phyloP scores from a whole-genome alignment of 1,140 invertebrate species.

The Megalopta genalis region DNA sequence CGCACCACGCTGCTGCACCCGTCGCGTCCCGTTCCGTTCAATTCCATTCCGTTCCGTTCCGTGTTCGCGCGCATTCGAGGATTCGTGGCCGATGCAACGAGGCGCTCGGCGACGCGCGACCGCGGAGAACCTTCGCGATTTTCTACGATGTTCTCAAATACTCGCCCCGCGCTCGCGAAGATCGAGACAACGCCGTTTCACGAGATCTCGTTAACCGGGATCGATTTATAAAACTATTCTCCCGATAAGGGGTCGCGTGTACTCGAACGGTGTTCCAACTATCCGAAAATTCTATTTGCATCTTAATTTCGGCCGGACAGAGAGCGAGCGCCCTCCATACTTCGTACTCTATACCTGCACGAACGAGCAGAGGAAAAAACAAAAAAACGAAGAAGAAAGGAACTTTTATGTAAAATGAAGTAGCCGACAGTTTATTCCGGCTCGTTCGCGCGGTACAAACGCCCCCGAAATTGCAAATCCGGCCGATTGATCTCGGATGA shows the following conservation, averaged over 20 bases:
- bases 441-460: slow-evolving; percentile 42
- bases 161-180: too few species aligned
- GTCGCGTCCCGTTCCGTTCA: too few species aligned
- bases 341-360: background rate
- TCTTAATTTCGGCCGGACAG: slow-evolving; percentile 18
- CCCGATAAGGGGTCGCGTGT: background rate
- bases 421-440: slow-evolving; percentile 41
- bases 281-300: slow-evolving; percentile 44
- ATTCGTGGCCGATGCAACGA: too few species aligned
- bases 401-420: slow-evolving; percentile 49
- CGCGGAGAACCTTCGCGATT: too few species aligned
- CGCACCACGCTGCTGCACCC: background rate
- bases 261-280: slow-evolving; percentile 16
- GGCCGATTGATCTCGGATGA: slow-evolving; percentile 51
- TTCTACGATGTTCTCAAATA: too few species aligned
- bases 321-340: background rate
- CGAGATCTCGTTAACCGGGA: too few species aligned
- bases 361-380: background rate
- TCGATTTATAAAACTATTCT: background rate
- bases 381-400: background rate
- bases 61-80: too few species aligned
- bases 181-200: too few species aligned
- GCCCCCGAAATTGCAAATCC: slow-evolving; percentile 45
- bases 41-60: too few species aligned
- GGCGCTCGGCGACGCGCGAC: too few species aligned